A percentile compares a stretch with the other conserved stretches of the same genome.
phyloP scores from a whole-genome alignment of 2,113 vertebrate genomes.

The Leptosomus discolor region DNA sequence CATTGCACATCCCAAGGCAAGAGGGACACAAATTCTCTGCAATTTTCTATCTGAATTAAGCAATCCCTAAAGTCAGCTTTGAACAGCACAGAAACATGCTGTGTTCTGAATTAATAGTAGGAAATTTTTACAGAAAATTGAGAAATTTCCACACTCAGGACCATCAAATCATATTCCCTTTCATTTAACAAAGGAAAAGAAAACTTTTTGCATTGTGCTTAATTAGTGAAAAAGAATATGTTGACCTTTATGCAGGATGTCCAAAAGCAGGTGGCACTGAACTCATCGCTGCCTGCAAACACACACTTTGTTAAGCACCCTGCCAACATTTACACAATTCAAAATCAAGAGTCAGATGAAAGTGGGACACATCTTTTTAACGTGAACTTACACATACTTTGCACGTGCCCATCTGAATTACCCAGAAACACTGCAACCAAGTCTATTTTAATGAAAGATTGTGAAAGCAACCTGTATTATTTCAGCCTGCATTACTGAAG shows the following conservation, averaged over 20 bases:
- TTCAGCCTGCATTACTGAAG: fast-evolving
- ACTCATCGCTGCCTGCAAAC: not conserved
- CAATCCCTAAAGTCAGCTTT: not conserved
- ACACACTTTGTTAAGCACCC: not conserved
- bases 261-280: not conserved
- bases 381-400: not conserved
- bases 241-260: not conserved
- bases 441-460: not conserved
- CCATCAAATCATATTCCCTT: not conserved
- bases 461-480: not conserved
- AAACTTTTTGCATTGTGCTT: not conserved
- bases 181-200: not conserved
- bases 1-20: not conserved
- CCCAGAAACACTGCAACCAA: not conserved
- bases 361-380: not conserved
- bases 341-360: not conserved
- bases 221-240: not conserved
- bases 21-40: not conserved
- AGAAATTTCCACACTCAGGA: not conserved
- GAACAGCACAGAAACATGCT: not conserved
- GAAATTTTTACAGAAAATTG: slow-evolving; percentile 24
- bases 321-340: not conserved
- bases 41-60: slow-evolving; percentile 18
- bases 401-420: fast-evolving
- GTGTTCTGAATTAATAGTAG: not conserved